phyloP scores from a whole-genome alignment of 2,888 invertebrate species.

The Anoncus sp. region DNA sequence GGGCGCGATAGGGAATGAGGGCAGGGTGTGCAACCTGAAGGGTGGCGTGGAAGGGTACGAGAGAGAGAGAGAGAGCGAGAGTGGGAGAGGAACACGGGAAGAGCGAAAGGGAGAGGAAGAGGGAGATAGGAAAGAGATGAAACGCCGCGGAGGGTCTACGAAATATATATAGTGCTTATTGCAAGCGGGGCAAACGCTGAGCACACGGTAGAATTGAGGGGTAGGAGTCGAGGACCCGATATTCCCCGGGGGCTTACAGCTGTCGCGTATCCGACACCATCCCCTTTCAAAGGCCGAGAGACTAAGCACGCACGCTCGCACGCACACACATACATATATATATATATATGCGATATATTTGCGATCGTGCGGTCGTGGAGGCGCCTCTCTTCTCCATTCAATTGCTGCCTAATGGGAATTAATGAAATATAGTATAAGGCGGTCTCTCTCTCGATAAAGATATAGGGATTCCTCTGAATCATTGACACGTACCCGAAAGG shows the following conservation, averaged over 20 bases:
- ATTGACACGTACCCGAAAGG: constrained; percentile 33
- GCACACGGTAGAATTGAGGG: constrained; percentile 64
- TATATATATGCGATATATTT: constrained; percentile 21
- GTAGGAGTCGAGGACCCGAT: constrained; percentile 78
- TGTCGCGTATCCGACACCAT: constrained; percentile 82
- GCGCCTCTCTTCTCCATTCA: constrained; percentile 51
- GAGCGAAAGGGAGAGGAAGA: constrained; percentile 16
- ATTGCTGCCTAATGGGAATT: constrained; percentile 64
- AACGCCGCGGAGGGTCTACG: constrained; percentile 42
- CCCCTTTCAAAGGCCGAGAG: constrained; percentile 64
- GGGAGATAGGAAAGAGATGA: constrained; percentile 40
- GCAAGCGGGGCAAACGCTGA: constrained; percentile 51
- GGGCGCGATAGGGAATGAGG: constrained; percentile 45
- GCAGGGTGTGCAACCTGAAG: constrained; percentile 33
- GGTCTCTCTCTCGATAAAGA: constrained; percentile 24
- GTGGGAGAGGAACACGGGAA: constrained; percentile 4
- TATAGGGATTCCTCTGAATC: constrained; percentile 35
- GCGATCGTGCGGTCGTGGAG: constrained; percentile 34
- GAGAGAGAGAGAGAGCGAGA: constrained; percentile 19
- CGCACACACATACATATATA: background rate
- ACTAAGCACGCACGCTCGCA: constrained; percentile 63
- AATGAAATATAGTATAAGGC: constrained; percentile 60
- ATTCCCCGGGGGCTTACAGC: constrained; percentile 80
- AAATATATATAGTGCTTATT: constrained; percentile 29
- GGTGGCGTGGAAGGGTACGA: constrained; percentile 36